Conservation (phyloP, 2,113 vertebrate species). For the Antennarius striatus region DNA sequence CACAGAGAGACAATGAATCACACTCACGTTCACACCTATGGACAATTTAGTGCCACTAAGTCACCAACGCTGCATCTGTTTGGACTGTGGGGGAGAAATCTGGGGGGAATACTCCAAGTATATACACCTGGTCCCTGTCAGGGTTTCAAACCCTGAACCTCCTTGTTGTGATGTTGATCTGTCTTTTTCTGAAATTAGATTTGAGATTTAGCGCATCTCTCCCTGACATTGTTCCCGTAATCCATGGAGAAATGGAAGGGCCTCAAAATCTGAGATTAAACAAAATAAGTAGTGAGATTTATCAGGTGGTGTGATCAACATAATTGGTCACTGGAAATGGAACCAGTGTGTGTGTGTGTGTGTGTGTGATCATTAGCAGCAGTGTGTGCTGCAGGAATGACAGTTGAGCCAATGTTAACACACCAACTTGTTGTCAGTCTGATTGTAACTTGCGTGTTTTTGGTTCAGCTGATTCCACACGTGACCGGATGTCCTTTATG, state of each 20-base stretch:
- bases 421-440: slow-evolving; percentile 49
- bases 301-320: slow-evolving; percentile 1
- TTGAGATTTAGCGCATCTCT: no score
- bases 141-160: no score
- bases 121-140: no score
- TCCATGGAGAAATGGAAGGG: slow-evolving; percentile 2
- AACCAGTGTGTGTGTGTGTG: background rate
- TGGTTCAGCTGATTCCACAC: slow-evolving; percentile 64
- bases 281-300: background rate
- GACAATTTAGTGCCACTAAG: no score
- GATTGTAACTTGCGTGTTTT: slow-evolving; percentile 48
- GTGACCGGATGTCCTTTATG: slow-evolving; percentile 55
- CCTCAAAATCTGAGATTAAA: background rate
- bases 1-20: no score
- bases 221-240: background rate
- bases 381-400: slow-evolving; percentile 34
- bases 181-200: no score
- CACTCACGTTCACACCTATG: no score
- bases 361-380: slow-evolving; percentile 6
- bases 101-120: no score
- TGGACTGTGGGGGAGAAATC: no score
- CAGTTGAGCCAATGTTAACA: slow-evolving; percentile 35
- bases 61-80: no score
- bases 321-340: slow-evolving; percentile 4
- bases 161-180: no score